These are phyloP conservation scores for Deroplatys truncata DNA, from an alignment of 2,888 invertebrate species.

Conservation along the genomic window DNA sequence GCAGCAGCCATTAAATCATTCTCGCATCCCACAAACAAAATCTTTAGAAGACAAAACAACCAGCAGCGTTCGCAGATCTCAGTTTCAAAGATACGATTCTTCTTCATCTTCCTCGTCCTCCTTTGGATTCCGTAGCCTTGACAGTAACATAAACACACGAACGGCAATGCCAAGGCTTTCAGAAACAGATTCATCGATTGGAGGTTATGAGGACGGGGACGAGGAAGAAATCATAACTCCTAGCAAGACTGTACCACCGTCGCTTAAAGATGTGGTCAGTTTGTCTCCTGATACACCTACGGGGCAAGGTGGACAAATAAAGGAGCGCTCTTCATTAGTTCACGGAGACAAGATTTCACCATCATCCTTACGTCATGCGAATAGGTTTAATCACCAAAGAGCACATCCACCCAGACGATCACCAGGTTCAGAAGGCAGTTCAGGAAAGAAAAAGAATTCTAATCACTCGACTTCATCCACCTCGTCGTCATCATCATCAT, in stretches of 20 bases:
- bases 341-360: constrained; percentile 37
- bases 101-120: constrained; percentile 50
- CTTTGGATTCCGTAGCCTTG: constrained; percentile 61
- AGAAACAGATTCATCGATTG: constrained; percentile 47
- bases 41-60: constrained; percentile 49
- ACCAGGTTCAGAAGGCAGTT: constrained; percentile 39
- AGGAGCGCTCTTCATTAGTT: constrained; percentile 15
- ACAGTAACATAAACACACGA: constrained; percentile 50
- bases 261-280: constrained; percentile 4
- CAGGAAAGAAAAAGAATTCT: constrained; percentile 39
- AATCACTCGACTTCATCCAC: constrained; percentile 36
- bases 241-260: background rate
- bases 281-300: constrained; percentile 24
- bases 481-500: constrained; percentile 38
- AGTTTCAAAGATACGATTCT: constrained; percentile 51
- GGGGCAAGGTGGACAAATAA: constrained; percentile 14
- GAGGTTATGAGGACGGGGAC: constrained; percentile 51
- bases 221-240: constrained; percentile 45
- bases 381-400: constrained; percentile 17
- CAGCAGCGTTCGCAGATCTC: constrained; percentile 51
- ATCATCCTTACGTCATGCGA: constrained; percentile 26
- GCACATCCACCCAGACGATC: constrained; percentile 35
- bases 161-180: constrained; percentile 47
- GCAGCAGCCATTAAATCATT: constrained; percentile 33
- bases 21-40: constrained; percentile 50